These are phyloP conservation scores for Festucalex cinctus DNA, from an alignment of 2,113 vertebrate species.

Conservation along the genomic window DNA sequence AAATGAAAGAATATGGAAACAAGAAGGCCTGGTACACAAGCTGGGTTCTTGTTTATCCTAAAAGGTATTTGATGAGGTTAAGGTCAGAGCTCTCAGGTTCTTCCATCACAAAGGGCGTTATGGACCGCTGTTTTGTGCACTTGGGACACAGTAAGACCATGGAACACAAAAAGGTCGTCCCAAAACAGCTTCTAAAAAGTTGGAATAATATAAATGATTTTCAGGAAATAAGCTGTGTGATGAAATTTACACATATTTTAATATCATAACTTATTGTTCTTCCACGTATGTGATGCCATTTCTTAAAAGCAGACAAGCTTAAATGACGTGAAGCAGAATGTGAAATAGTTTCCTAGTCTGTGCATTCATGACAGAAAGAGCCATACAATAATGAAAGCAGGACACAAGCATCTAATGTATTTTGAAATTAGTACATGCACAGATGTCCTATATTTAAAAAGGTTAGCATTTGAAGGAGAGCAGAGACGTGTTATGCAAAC, in stretches of 20 bases:
- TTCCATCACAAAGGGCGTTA: neutral
- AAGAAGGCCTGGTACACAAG: neutral
- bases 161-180: neutral
- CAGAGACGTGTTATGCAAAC: slow-evolving; percentile 11
- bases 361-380: slow-evolving; percentile 18
- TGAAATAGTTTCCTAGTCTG: slow-evolving; percentile 1
- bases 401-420: neutral
- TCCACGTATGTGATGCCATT: neutral
- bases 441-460: slow-evolving; percentile 4
- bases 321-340: slow-evolving; percentile 20
- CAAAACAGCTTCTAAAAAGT: neutral
- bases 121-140: neutral
- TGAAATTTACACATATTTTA: too few species aligned
- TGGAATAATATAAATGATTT: neutral
- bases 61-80: neutral
- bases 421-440: neutral
- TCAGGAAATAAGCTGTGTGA: too few species aligned
- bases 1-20: slow-evolving; percentile 5
- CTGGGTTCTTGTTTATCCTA: neutral
- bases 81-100: neutral
- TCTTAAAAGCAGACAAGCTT: neutral
- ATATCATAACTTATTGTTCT: neutral
- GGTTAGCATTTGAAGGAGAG: slow-evolving; percentile 21
- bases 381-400: slow-evolving; percentile 38
- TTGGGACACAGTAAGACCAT: neutral